Evolutionary conservation across 2,113 vertebrate genomes (phyloP).

Genomic region (Rhineura floridana): DNA sequence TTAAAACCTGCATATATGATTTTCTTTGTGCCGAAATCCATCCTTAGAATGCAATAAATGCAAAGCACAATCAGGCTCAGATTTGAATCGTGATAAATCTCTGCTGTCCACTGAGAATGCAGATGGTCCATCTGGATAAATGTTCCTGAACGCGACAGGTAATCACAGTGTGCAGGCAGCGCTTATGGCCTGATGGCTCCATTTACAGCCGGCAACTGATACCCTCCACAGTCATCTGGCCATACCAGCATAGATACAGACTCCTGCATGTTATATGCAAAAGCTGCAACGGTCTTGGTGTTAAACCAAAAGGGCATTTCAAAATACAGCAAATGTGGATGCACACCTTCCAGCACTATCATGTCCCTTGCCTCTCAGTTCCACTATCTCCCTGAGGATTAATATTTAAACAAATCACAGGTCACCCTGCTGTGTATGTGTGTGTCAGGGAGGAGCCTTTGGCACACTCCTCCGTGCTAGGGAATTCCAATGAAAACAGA

Average conservation of each 20-base stretch:
- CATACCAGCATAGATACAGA: accelerated
- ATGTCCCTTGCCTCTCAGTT: not conserved
- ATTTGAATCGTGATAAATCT: not conserved
- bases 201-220: not conserved
- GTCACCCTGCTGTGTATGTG: too few relatives aligned
- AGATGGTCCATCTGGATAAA: not conserved
- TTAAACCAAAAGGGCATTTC: too few relatives aligned
- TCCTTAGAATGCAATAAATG: not conserved
- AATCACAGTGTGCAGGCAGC: not conserved
- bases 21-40: not conserved
- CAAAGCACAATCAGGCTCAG: not conserved
- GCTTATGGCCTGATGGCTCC: not conserved
- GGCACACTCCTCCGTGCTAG: too few relatives aligned
- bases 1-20: not conserved
- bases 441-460: too few relatives aligned
- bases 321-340: not conserved
- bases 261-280: not conserved
- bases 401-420: too few relatives aligned
- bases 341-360: not conserved
- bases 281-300: not conserved
- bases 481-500: too few relatives aligned
- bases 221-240: accelerated
- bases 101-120: not conserved
- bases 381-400: not conserved
- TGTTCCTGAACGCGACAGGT: not conserved